Base-by-base conservation (phyloP, 2,113 vertebrate genomes). In the Syngnathus typhle region DNA sequence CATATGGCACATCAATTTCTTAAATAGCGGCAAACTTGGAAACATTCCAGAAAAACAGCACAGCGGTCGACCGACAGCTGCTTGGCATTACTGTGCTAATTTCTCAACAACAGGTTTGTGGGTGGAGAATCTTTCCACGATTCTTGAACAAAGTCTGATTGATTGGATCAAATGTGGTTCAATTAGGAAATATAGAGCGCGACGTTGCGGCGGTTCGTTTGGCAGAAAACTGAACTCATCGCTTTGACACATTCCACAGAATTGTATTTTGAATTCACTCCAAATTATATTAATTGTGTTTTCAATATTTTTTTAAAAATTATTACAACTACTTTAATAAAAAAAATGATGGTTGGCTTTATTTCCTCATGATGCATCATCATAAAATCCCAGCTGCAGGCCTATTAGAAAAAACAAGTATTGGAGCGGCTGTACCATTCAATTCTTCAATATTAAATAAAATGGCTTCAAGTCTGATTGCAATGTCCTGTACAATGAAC, bases 401-500 rank as follows among this genome's bases (percentile, higher is more conserved):
- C 21, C 44, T 16, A 47, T 52, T 51, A n/a, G 19, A 51, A n/a
- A 51, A 51, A 49, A 51, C 79, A 82, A 81, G 87, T 75, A 83
- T 79, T 60, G 75, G 76, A 76, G 60, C 58, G 76, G 80, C 68
- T 81, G 85, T 89, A 90, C 86, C 85, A 78, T 87, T 88, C 71
- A 80, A 82, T 78, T 86, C 70, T 79, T 86, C 69, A 82, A 64
- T 73, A 86, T 91, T 89, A 91, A 91, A 91, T 91, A 90, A 89
- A 15, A 85, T 82, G 84, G 67, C 78, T 88, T 88, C 87, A 84
- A 87, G 85, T 89, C 83, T 79, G 76, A 71, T 84, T 71, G 83
- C 80, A 84, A 85, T 86, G 85, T 87, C 81, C 78, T 71, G 70
- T 77, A 81, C 81, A 82, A 80, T 68, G 71, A 81, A 69, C 79